Conservation (phyloP, 2,888 invertebrate genomes). For the Nemapogon koenigi region DNA sequence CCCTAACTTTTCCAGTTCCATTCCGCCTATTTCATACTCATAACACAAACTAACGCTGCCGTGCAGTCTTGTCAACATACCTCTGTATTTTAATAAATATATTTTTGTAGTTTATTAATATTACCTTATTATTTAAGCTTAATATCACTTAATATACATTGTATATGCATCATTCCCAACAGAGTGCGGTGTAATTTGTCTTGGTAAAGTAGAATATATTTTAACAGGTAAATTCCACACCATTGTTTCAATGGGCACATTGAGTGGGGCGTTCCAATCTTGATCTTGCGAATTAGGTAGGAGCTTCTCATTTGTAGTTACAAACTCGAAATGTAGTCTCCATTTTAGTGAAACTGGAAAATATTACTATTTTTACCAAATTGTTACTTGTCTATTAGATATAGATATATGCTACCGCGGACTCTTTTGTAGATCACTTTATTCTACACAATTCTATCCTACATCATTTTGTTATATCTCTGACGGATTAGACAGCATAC, state of each 20-base stretch:
- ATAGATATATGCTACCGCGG: no score
- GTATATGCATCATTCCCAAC: conserved; percentile 53
- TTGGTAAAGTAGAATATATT: conserved; percentile 89
- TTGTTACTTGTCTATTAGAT: no score
- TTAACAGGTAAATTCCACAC: conserved; percentile 97
- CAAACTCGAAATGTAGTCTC: conserved; percentile 98
- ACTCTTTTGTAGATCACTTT: no score
- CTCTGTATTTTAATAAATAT: no score
- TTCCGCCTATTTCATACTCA: no score
- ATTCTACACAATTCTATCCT: no score
- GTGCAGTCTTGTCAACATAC: no score
- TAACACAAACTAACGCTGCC: no score
- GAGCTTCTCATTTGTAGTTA: conserved; percentile 77
- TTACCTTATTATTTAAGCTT: neutral
- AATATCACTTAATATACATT: conserved; percentile 32
- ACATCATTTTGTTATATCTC: no score
- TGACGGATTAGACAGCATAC: no score
- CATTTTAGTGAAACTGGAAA: conserved; percentile 84
- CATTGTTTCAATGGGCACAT: conserved; percentile 95
- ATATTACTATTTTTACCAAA: no score
- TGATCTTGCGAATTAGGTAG: conserved; percentile 62
- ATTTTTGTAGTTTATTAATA: neutral
- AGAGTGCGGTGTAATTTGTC: conserved; percentile 75
- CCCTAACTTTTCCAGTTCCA: no score
- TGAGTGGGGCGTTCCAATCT: conserved; percentile 84